phyloP scores from a whole-genome alignment of 2,797 vertebrate genomes.

The Catamblyrhynchus diadema region DNA sequence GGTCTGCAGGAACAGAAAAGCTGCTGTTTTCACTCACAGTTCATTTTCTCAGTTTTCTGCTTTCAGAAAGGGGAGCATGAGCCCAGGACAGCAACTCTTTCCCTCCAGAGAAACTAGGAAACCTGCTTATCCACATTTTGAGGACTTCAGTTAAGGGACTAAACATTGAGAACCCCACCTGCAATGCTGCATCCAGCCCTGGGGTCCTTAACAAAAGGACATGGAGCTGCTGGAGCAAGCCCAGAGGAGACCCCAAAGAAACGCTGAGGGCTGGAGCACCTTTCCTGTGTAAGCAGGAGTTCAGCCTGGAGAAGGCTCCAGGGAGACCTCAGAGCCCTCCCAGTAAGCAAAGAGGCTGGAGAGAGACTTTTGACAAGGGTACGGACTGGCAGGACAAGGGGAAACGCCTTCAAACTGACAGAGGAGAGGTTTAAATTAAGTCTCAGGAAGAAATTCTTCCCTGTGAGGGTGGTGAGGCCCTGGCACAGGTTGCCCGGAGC shows the following conservation, averaged over 20 bases:
- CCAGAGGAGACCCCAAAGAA: not conserved
- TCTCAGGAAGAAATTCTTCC: not conserved
- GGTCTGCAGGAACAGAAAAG: not conserved
- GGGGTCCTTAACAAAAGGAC: not conserved
- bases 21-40: not conserved
- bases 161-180: not conserved
- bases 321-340: too few species aligned
- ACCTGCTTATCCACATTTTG: not conserved
- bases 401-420: not conserved
- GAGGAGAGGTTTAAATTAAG: not conserved
- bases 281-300: not conserved
- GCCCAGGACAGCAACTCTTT: not conserved
- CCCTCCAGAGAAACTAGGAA: not conserved
- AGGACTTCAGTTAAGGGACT: not conserved
- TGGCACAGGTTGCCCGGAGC: not conserved
- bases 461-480: not conserved
- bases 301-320: not conserved
- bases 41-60: not conserved
- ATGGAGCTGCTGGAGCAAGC: not conserved
- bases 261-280: not conserved
- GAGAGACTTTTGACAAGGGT: not conserved
- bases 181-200: not conserved
- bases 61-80: not conserved
- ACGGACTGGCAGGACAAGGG: not conserved
- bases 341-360: not conserved